A percentile compares a stretch with the other conserved stretches of the same genome.
phyloP scores from a whole-genome alignment of 2,888 invertebrate species.

The Tryphoninae sp. region DNA sequence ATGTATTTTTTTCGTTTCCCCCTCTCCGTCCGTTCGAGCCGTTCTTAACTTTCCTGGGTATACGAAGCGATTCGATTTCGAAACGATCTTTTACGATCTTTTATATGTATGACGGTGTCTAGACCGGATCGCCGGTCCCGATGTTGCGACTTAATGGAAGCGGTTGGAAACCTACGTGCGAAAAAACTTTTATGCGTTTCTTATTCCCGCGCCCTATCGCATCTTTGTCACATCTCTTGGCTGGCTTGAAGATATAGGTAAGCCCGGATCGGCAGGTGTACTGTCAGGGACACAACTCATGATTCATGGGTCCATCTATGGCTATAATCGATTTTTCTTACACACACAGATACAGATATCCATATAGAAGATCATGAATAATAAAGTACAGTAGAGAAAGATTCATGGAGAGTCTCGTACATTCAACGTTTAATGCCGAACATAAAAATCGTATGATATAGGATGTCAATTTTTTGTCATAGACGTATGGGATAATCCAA shows the following conservation, averaged over 20 bases:
- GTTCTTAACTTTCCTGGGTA: conserved; percentile 7
- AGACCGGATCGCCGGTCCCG: conserved; percentile 34
- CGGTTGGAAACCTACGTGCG: conserved; percentile 20
- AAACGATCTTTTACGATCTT: conserved; percentile 60
- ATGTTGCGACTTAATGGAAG: background rate
- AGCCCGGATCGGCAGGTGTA: background rate
- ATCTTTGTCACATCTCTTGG: conserved; percentile 8
- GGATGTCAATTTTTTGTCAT: background rate
- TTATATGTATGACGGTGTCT: conserved; percentile 55
- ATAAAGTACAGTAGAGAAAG: too few species aligned
- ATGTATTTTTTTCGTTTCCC: conserved; percentile 31
- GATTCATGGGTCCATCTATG: background rate
- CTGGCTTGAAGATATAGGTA: background rate
- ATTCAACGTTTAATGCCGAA: background rate
- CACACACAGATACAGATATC: too few species aligned
- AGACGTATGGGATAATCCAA: background rate
- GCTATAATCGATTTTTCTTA: too few species aligned
- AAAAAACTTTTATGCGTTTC: conserved; percentile 50
- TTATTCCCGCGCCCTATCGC: conserved; percentile 13
- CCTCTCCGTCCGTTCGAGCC: background rate
- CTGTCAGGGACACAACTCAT: background rate
- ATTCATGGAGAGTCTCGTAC: background rate
- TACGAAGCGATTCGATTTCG: conserved; percentile 52
- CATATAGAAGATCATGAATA: too few species aligned
- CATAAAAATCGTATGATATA: conserved; percentile 1